Evolutionary conservation across 2,888 invertebrate species (phyloP).

Genomic region (Cataglyphis albicans): DNA sequence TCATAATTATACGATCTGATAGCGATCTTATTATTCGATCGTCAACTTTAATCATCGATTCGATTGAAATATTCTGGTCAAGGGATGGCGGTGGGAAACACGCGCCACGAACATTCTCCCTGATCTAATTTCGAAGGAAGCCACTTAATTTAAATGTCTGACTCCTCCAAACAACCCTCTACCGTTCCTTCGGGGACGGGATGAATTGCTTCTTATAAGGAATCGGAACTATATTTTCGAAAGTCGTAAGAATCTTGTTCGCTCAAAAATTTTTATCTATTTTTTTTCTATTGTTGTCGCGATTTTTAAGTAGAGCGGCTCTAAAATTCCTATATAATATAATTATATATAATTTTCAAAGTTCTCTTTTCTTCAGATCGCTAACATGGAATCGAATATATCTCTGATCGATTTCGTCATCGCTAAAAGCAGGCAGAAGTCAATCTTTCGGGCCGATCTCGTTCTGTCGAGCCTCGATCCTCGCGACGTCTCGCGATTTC

Average conservation of each 20-base stretch:
- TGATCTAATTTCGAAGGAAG: constrained; percentile 83
- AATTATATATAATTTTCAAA: too few species aligned
- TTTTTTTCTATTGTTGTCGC: neutral
- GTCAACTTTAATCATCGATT: constrained; percentile 27
- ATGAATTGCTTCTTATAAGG: constrained; percentile 84
- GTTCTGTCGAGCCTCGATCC: neutral
- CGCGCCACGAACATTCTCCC: constrained; percentile 72
- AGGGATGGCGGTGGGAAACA: constrained; percentile 18
- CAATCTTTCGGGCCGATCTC: neutral
- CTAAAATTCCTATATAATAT: neutral
- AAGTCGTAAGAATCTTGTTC: neutral
- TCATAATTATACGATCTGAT: neutral
- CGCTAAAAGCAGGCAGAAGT: neutral
- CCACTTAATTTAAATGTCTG: constrained; percentile 83
- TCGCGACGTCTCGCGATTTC: constrained; percentile 41
- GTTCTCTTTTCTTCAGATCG: neutral
- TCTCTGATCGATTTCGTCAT: neutral
- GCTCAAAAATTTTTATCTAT: constrained; percentile 16
- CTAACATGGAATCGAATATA: neutral
- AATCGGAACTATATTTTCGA: constrained; percentile 83
- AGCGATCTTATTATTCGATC: neutral
- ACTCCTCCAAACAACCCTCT: constrained; percentile 60
- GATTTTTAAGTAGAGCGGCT: neutral
- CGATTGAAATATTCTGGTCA: constrained; percentile 31
- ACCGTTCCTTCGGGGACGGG: constrained; percentile 78